Percentiles rank a stretch among this genome's conserved stretches.
Evolutionary conservation across 2,797 vertebrate species (phyloP).

Genomic region (Coreius guichenoti): DNA sequence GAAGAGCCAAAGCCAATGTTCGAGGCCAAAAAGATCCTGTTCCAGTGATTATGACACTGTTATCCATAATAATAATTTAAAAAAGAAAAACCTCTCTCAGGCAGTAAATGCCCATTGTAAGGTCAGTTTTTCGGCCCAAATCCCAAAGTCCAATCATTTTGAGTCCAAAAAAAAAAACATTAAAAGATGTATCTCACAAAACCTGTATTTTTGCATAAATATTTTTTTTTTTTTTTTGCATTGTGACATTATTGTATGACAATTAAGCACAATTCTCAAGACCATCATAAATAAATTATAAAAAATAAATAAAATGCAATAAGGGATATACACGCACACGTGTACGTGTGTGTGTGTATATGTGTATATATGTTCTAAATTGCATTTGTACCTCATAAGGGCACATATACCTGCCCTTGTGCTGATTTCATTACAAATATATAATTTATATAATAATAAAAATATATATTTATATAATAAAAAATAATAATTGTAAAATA

Average conservation of each 20-base stretch:
- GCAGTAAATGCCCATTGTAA: slow-evolving; percentile 29
- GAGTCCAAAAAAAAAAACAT: not conserved
- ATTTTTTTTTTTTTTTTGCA: not conserved
- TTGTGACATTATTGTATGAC: slow-evolving; percentile 14
- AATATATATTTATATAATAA: not conserved
- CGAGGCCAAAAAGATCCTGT: not conserved
- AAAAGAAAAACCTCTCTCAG: not conserved
- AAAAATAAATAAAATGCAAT: not conserved
- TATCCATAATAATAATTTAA: not conserved
- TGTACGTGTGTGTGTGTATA: not conserved
- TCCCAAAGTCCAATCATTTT: not conserved
- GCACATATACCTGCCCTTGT: not conserved
- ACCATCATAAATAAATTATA: not conserved
- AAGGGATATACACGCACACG: not conserved
- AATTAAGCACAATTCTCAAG: not conserved
- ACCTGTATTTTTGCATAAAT: not conserved
- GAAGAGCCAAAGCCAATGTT: slow-evolving; percentile 43
- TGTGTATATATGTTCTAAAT: not conserved
- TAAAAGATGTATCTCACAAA: slow-evolving; percentile 3
- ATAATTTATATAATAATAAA: too few relatives aligned
- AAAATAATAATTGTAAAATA: not conserved
- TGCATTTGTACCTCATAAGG: not conserved
- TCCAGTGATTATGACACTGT: slow-evolving; percentile 34
- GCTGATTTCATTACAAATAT: not conserved
- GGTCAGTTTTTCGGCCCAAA: slow-evolving; percentile 1